These are phyloP conservation scores for Drosophila ercepeae DNA, from an alignment of 1,140 invertebrate species.

Conservation along the genomic window DNA sequence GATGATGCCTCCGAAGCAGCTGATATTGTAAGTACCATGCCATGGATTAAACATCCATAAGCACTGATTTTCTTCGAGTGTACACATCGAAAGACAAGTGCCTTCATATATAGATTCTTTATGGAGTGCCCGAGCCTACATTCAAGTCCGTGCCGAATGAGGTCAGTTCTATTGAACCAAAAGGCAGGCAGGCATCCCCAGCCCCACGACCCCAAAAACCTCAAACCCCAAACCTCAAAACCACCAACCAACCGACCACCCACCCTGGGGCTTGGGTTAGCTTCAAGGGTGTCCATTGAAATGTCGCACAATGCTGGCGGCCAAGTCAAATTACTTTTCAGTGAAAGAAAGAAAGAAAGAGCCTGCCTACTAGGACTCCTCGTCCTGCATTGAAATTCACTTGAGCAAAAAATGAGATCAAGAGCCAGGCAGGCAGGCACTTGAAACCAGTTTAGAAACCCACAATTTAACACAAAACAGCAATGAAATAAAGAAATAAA, in stretches of 20 bases:
- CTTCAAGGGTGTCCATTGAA: slow-evolving; percentile 47
- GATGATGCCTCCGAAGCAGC: slow-evolving; percentile 63
- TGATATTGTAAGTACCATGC: slow-evolving; percentile 74
- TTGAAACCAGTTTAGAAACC: slow-evolving; percentile 5
- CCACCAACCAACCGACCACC: too few species aligned
- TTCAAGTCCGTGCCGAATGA: slow-evolving; percentile 57
- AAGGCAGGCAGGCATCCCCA: neutral
- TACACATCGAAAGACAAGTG: slow-evolving; percentile 5
- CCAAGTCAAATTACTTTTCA: slow-evolving; percentile 56
- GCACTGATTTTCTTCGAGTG: slow-evolving; percentile 1
- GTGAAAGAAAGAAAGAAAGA: slow-evolving; percentile 5
- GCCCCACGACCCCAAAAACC: neutral
- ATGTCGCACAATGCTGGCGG: slow-evolving; percentile 54
- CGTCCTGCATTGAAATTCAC: slow-evolving; percentile 33
- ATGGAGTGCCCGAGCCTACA: slow-evolving; percentile 21
- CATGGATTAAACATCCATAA: too few species aligned
- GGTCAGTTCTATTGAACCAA: slow-evolving; percentile 60
- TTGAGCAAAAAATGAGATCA: slow-evolving; percentile 36
- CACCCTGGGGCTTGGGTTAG: neutral
- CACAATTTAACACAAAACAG: slow-evolving; percentile 1
- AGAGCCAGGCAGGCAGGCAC: neutral
- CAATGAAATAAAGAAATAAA: neutral
- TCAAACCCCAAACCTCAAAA: neutral
- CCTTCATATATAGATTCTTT: slow-evolving; percentile 6
- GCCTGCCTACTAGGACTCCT: too few species aligned